phyloP scores from a whole-genome alignment of 1,140 invertebrate genomes.

The Microplitis mediator region DNA sequence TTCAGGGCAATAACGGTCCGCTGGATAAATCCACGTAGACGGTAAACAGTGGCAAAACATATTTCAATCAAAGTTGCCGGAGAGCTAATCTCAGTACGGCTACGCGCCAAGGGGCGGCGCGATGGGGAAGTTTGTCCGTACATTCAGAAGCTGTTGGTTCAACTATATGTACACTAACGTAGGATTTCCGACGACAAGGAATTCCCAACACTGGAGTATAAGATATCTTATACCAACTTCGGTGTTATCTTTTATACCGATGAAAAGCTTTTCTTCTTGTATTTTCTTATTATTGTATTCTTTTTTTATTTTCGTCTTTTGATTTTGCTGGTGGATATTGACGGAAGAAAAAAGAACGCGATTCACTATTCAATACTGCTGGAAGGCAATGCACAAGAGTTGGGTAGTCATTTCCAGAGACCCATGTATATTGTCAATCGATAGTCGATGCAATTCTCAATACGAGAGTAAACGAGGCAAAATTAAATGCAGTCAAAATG shows the following conservation, averaged over 20 bases:
- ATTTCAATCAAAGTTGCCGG: slow-evolving; percentile 53
- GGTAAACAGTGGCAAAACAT: slow-evolving; percentile 51
- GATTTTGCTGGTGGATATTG: not conserved
- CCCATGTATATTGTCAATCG: slow-evolving; percentile 11
- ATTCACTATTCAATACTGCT: not conserved
- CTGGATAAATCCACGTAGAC: slow-evolving; percentile 41
- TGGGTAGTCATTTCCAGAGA: slow-evolving; percentile 11
- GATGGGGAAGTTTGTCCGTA: slow-evolving; percentile 15
- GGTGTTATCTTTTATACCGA: not conserved
- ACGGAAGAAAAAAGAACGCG: not conserved
- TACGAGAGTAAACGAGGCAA: not conserved
- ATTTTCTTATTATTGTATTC: not conserved
- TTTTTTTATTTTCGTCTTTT: not conserved
- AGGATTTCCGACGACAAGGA: slow-evolving; percentile 9
- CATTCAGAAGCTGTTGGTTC: slow-evolving; percentile 14
- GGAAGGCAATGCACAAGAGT: not conserved
- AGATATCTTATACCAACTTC: not conserved
- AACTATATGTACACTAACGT: not conserved
- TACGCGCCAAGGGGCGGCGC: slow-evolving; percentile 9
- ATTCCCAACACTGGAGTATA: not conserved
- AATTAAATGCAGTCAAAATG: slow-evolving; percentile 21
- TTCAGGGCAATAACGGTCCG: slow-evolving; percentile 36
- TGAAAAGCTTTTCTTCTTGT: not conserved
- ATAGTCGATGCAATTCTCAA: slow-evolving; percentile 12
- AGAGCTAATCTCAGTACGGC: slow-evolving; percentile 45